Base-by-base conservation (phyloP, 2,888 invertebrate species). In the Mythimna ferrago region DNA sequence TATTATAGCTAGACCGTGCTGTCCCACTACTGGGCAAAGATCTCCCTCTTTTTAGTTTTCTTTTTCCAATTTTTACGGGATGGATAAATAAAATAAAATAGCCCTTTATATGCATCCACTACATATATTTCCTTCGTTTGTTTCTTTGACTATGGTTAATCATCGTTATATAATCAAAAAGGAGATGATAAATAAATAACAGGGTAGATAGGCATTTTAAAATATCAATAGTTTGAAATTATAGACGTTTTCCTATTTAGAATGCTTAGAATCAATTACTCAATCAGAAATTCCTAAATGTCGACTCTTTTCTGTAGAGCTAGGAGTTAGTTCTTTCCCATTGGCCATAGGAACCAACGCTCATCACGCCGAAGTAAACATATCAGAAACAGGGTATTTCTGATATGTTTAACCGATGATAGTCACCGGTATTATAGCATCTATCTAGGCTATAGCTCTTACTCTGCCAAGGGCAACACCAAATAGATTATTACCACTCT, bases 381-480 rank as follows among this genome's bases (percentile, higher is more conserved):
- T 26, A 16, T 38, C 2, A 10, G 41, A 76, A 35, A 35, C 11
- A 6, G 53, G 32, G 32, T 32, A 32, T 32, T 32, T 32, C 32
- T 32, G 32, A 32, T 32, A 32, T 5, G 32, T 32, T 32, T 32
- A 32, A n/a, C n/a, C n/a, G n/a, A n/a, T n/a, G n/a, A n/a, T n/a
- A n/a, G n/a, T n/a, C 32, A 32, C 35, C 16, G 21, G 6, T 26
- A 21, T 38, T 7, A 32, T 53, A 61, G 14, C 38, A 77, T 71
- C 53, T 41, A 61, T 41, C n/a, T 60, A n/a, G 60, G 6, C 21
- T 10, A 32, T 48, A 57, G 11, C 53, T 68, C 78, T 60, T 21
- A 26, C 35, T 56, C 48, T 51, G n/a, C 21, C 54, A 56, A 76
- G 80, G 74, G 80, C 54, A 73, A 26, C 19, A n/a, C 53, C 54